phyloP scores from a whole-genome alignment of 2,888 invertebrate genomes.

The Sarcophaga variegata region DNA sequence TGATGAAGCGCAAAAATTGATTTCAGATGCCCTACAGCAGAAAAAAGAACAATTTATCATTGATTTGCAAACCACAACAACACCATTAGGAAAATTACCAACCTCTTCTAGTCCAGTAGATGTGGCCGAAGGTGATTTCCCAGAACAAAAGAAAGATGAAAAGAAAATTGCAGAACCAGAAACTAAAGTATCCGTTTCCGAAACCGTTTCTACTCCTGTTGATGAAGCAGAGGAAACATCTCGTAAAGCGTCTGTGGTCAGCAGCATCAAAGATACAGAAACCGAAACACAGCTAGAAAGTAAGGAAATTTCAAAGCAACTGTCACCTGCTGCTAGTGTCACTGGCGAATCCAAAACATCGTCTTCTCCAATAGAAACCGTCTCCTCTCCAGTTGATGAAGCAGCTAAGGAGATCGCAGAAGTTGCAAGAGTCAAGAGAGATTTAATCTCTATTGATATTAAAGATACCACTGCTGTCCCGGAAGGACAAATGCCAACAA shows the following conservation, averaged over 20 bases:
- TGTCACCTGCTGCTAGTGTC: not conserved
- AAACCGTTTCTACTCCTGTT: slow-evolving; percentile 75
- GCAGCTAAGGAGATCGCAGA: slow-evolving; percentile 1
- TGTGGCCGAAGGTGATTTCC: slow-evolving; percentile 56
- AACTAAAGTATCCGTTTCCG: slow-evolving; percentile 17
- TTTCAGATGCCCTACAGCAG: slow-evolving; percentile 2
- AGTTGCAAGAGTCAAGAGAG: no score
- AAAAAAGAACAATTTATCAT: slow-evolving; percentile 44
- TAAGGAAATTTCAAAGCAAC: slow-evolving; percentile 8
- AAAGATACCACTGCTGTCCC: slow-evolving; percentile 12
- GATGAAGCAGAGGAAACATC: slow-evolving; percentile 68
- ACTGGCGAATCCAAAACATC: not conserved
- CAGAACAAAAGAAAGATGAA: slow-evolving; percentile 27
- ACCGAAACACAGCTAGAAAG: slow-evolving; percentile 37
- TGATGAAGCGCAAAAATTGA: slow-evolving; percentile 72
- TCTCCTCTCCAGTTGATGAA: slow-evolving; percentile 32
- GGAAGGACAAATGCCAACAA: slow-evolving; percentile 71
- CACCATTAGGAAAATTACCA: slow-evolving; percentile 3
- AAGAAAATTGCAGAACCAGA: not conserved
- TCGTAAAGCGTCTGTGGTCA: slow-evolving; percentile 9
- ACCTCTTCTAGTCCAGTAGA: slow-evolving; percentile 51
- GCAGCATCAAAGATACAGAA: slow-evolving; percentile 62
- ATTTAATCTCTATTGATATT: slow-evolving; percentile 51
- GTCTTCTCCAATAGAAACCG: slow-evolving; percentile 10
- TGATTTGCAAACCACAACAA: not conserved